Evolutionary conservation across 2,113 vertebrate genomes (phyloP), one percentile per base, ranked within the genome.

Genomic region (Epinephelus cyanopodus): DNA sequence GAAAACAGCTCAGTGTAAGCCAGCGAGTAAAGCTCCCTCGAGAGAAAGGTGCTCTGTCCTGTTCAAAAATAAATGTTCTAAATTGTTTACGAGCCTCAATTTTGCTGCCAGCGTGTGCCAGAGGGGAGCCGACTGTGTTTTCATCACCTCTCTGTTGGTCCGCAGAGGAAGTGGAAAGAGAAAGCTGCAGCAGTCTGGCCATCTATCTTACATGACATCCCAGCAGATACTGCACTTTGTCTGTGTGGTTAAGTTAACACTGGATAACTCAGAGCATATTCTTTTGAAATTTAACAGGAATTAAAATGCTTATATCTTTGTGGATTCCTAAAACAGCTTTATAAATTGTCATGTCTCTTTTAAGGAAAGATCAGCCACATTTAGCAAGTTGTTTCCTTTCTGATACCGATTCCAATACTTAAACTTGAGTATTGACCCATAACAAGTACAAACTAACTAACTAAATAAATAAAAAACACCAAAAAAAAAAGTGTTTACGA

Each of bases 81-180:
- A 77, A 77, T 69, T 74, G 74, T 90, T 88, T 84, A 78, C 52
- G 57, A 87, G 85, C 77, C 33, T 77, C 27, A 80, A 0, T 78
- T 77, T 82, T 77, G 57, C 74, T 78, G 74, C 81, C 71, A 25
- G 56, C 53, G 64, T 80, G 66, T 50, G 33, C 81, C 60, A 23
- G 25, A 82, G 62, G 72, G 78, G 45, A 76, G 78, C 29, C 2
- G 37, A 74, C 39, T 74, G 65, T 27, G 63, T 84, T 87, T 85
- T 89, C 88, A 92, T 89, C 87, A 77, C 79, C 67, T 82, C 71
- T 77, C 68, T 39, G 81, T 78, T 63, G 87, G 71, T 81, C 70
- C 72, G 65, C 68, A 82, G 69, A 88, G 73, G 84, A 85, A 85
- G 74, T 76, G 81, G 21, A 73, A 64, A 75, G 68, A 82, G 53